Evolutionary conservation across 2,113 vertebrate species (phyloP).

Genomic region (Tragelaphus scriptus): DNA sequence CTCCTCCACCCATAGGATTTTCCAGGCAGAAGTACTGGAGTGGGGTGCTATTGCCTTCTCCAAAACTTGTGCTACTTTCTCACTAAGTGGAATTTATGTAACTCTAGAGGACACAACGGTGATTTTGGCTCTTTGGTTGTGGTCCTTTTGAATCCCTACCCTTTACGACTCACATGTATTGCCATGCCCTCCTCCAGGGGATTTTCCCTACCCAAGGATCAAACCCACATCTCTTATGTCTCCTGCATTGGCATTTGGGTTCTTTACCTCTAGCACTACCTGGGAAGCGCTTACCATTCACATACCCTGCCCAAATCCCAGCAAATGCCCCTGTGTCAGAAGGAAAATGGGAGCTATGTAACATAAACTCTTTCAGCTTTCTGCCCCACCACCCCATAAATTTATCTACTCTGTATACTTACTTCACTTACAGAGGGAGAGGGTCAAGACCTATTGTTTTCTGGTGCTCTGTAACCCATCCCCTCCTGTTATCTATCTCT

Average conservation of each 20-base stretch:
- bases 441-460: not conserved
- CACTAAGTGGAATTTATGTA: not conserved
- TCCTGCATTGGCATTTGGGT: not conserved
- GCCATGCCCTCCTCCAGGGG: not conserved
- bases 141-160: not conserved
- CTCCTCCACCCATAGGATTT: too few relatives aligned
- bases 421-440: not conserved
- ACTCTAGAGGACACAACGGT: not conserved
- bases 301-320: not conserved
- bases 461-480: not conserved
- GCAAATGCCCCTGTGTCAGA: not conserved
- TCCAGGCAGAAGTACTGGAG: too few relatives aligned
- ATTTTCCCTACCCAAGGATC: not conserved
- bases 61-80: not conserved
- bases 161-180: not conserved
- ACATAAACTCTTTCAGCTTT: not conserved
- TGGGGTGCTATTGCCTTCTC: too few relatives aligned
- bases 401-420: not conserved
- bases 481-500: not conserved
- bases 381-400: too few relatives aligned
- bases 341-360: not conserved
- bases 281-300: not conserved
- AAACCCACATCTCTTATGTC: not conserved
- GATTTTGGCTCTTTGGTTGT: not conserved
- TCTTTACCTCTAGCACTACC: not conserved